Evolutionary conservation across 1,140 invertebrate genomes (phyloP).

Genomic region (Drosophila murphyi): DNA sequence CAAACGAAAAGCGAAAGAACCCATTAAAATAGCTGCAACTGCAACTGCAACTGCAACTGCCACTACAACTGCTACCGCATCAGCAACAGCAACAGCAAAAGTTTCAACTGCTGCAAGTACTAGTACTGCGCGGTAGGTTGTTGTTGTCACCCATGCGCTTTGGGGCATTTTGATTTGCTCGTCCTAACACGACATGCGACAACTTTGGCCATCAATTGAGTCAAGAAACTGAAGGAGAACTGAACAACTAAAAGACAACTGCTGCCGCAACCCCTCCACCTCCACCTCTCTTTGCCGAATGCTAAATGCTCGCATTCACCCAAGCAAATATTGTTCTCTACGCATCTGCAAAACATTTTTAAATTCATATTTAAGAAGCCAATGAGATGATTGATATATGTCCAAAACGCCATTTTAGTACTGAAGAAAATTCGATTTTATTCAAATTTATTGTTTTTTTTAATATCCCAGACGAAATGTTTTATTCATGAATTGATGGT

Average conservation of each 20-base stretch:
- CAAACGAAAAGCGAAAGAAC: conserved; percentile 79
- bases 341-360: no score
- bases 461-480: no score
- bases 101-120: conserved; percentile 47
- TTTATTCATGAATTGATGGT: neutral
- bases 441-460: no score
- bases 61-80: neutral
- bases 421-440: no score
- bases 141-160: conserved; percentile 57
- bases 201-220: conserved; percentile 63
- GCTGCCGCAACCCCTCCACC: neutral
- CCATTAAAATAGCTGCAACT: conserved; percentile 78
- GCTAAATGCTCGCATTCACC: no score
- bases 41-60: conserved; percentile 22
- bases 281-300: neutral
- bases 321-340: no score
- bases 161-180: conserved; percentile 64
- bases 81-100: conserved; percentile 4
- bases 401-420: no score
- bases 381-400: no score
- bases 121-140: conserved; percentile 66
- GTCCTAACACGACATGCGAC: conserved; percentile 63
- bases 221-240: neutral
- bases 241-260: neutral
- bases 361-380: no score